Evolutionary conservation across 2,888 invertebrate species (phyloP).

Genomic region (Desoria tigrina): DNA sequence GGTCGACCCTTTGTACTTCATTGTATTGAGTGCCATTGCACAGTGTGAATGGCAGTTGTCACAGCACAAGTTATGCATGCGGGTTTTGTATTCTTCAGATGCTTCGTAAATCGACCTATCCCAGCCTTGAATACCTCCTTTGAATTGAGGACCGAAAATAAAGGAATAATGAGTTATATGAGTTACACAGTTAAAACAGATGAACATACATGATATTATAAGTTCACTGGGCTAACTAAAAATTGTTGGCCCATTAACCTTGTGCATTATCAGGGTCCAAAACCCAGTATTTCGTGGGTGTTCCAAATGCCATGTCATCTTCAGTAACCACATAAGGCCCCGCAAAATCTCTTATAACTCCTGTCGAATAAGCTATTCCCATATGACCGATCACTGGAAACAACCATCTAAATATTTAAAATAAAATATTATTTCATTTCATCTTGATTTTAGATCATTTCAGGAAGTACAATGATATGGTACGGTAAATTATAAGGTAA

Average conservation of each 20-base stretch:
- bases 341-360: conserved; percentile 92
- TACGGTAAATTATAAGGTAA: background rate
- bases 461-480: background rate
- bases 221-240: background rate
- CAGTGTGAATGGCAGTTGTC: conserved; percentile 99
- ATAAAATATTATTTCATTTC: conserved; percentile 7
- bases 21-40: conserved; percentile 84
- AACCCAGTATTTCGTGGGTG: conserved; percentile 84
- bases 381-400: conserved; percentile 98
- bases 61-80: conserved; percentile 93
- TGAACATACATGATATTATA: background rate
- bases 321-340: conserved; percentile 94
- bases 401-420: conserved; percentile 71
- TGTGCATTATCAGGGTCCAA: conserved; percentile 7
- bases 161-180: background rate
- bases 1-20: conserved; percentile 77
- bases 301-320: conserved; percentile 86
- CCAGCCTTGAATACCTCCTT: conserved; percentile 68
- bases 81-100: conserved; percentile 87
- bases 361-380: conserved; percentile 87
- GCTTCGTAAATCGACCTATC: conserved; percentile 87
- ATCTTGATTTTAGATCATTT: background rate
- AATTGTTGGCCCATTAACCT: too few relatives aligned
- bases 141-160: too few relatives aligned
- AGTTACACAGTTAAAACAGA: background rate